Base-by-base conservation (phyloP, 2,113 vertebrate species). In the Apodemus sylvaticus region DNA sequence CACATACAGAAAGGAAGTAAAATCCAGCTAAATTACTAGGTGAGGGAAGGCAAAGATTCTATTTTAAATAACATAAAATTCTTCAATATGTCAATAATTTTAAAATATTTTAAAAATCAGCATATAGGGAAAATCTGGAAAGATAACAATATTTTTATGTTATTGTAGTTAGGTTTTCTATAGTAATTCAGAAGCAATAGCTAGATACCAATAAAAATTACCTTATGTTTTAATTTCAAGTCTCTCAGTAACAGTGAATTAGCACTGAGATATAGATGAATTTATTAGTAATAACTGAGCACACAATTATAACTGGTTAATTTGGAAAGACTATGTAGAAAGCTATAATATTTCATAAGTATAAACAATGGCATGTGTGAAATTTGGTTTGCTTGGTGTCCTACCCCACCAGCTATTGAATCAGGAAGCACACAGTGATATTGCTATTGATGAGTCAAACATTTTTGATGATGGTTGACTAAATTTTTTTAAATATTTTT, bases 221-320 rank as follows among this genome's bases (percentile, higher is more conserved):
- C 55, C 22, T 62, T 16, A 96, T 78, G 86, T 94, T 81, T 89
- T 64, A 85, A 82, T 71, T 93, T 60, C 20, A 95, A 97, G 89
- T 39, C 70, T 94, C 34, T 45, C 19, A 53, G 14, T 79, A 95
- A 89, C 22, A 60, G 10, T 31, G 88, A 96, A 78, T 94, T 76
- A 97, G 60, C 10, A 86, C 24, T 74, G 62, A 89, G 29, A 1
- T 91, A 45, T 76, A 79, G 31, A 68, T 93, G 34, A 71, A 53
- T 39, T 45, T 78, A 93, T 76, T 79, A 95, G 91, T 96, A 94
- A 89, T 81, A 93, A 89, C 55, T 83, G 7, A 91, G 7, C 94
- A 91, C 55, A 87, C 85, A 91, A 91, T 96, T 96, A 96, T 93
- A 92, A 94, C 78, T 70, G 85, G 22, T 94, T 92, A 90, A 94